phyloP scores from a whole-genome alignment of 2,797 vertebrate genomes.

The Falco biarmicus region DNA sequence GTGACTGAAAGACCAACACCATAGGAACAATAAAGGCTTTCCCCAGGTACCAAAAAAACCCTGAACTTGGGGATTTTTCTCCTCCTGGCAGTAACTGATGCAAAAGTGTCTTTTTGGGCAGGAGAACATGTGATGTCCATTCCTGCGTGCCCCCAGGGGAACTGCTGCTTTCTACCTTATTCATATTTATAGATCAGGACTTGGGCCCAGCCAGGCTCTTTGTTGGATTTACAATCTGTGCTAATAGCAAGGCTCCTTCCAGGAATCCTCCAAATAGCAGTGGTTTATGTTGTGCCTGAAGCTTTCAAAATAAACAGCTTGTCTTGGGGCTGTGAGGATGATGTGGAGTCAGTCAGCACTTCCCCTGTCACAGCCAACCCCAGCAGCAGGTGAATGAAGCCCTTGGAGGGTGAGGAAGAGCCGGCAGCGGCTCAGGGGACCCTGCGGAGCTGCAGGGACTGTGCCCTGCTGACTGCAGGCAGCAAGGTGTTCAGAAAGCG shows the following conservation, averaged over 20 bases:
- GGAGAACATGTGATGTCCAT: background rate
- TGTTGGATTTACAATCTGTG: background rate
- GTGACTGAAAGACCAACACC: no score
- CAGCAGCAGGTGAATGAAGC: background rate
- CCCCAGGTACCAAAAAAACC: background rate
- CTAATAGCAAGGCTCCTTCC: background rate
- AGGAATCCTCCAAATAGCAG: background rate
- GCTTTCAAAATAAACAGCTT: background rate
- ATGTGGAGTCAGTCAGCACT: background rate
- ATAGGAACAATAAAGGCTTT: background rate
- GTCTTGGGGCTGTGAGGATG: background rate
- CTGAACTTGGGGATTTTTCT: background rate
- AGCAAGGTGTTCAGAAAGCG: background rate
- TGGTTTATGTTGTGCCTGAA: background rate
- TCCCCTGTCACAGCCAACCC: background rate
- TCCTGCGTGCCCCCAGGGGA: background rate
- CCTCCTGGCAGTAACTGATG: background rate
- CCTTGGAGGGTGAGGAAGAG: background rate
- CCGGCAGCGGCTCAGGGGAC: background rate
- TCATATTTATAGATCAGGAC: background rate
- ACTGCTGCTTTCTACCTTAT: slow-evolving; percentile 1
- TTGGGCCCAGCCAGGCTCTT: background rate
- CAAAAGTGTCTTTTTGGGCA: background rate
- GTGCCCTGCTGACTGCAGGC: background rate
- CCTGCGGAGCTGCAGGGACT: background rate